Percentiles rank a stretch among this genome's conserved stretches.
Conservation (phyloP, 2,113 vertebrate genomes). For the Cyphotilapia sp. region DNA sequence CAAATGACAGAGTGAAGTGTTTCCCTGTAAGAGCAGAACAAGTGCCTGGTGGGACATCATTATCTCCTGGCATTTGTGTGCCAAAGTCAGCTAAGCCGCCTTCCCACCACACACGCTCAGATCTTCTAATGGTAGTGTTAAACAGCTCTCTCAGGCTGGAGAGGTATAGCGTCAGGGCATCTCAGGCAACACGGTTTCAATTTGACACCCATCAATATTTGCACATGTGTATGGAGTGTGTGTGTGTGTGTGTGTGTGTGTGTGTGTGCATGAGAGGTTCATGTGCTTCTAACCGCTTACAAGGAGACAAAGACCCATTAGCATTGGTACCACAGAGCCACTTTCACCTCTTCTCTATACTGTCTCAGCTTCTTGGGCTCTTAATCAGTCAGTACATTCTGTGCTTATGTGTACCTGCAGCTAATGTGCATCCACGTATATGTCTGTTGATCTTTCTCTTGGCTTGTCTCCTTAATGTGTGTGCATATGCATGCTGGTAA, state of each 20-base stretch:
- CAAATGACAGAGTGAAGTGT: conserved; percentile 4
- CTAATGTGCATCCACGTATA: neutral
- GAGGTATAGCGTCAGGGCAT: neutral
- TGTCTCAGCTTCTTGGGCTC: neutral
- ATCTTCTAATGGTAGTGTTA: conserved; percentile 17
- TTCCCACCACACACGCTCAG: neutral
- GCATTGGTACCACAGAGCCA: neutral
- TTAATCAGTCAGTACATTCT: neutral
- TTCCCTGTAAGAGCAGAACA: neutral
- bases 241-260: neutral
- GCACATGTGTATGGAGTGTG: neutral
- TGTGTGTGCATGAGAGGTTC: neutral
- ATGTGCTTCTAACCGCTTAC: neutral
- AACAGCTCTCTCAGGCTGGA: neutral
- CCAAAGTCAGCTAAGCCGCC: neutral
- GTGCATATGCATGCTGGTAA: neutral
- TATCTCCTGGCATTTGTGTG: neutral
- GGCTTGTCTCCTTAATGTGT: neutral
- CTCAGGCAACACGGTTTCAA: neutral
- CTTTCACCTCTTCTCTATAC: neutral
- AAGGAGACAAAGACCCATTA: conserved; percentile 11
- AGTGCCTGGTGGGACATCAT: conserved; percentile 11
- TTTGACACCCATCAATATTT: conserved; percentile 27
- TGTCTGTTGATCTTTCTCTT: neutral
- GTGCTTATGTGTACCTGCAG: neutral